These are phyloP conservation scores for Phrynocephalus guinanensis DNA, from an alignment of 2,797 vertebrate species.

Conservation along the genomic window DNA sequence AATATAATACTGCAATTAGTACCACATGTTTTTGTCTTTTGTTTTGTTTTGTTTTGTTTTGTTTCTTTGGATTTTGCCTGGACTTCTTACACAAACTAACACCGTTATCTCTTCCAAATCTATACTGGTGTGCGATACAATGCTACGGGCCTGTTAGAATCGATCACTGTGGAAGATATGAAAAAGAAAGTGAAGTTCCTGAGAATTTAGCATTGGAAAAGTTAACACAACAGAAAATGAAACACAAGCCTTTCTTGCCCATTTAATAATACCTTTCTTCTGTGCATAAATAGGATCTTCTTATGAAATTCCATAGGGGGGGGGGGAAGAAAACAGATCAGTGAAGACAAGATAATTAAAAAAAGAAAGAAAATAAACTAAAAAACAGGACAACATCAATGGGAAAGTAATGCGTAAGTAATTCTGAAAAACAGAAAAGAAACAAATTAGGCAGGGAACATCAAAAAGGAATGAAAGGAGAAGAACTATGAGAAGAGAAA, in stretches of 20 bases:
- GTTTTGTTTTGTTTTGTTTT: too few species aligned
- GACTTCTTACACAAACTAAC: too few species aligned
- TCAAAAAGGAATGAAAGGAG: constrained; percentile 59
- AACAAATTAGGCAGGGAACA: constrained; percentile 82
- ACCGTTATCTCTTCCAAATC: neutral
- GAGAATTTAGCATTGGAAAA: constrained; percentile 42
- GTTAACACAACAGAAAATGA: constrained; percentile 44
- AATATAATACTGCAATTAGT: too few species aligned
- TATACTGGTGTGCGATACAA: neutral
- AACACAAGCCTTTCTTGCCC: constrained; percentile 58
- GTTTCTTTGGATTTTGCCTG: too few species aligned
- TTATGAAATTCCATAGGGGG: constrained; percentile 87
- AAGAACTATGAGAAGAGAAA: neutral
- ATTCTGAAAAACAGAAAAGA: constrained; percentile 87
- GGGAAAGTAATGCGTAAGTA: constrained; percentile 81
- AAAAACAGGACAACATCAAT: constrained; percentile 72
- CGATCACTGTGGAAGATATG: neutral
- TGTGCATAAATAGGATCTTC: constrained; percentile 95
- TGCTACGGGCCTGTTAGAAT: neutral
- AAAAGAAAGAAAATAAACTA: constrained; percentile 66
- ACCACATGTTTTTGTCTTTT: too few species aligned
- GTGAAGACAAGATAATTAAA: constrained; percentile 81
- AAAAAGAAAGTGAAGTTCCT: neutral
- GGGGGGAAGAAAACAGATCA: constrained; percentile 80
- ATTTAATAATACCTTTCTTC: constrained; percentile 92